phyloP scores from a whole-genome alignment of 2,797 vertebrate species.

The Nothura maculosa region DNA sequence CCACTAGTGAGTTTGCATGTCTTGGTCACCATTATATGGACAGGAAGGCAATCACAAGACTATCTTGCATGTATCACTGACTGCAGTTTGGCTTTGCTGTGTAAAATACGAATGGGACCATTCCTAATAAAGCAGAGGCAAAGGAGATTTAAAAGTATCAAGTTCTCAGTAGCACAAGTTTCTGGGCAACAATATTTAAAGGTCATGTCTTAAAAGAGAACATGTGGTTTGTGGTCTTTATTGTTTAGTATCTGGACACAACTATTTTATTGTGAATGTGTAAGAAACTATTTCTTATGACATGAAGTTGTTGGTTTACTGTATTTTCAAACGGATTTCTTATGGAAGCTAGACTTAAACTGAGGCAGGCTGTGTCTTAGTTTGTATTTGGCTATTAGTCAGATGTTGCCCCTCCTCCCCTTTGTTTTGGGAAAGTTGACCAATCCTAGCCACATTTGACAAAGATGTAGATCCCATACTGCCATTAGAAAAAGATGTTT shows the following conservation, averaged over 20 bases:
- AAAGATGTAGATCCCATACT: background rate
- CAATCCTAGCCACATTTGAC: background rate
- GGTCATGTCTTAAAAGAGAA: background rate
- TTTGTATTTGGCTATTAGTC: accelerated
- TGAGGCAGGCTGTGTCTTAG: background rate
- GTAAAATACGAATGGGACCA: background rate
- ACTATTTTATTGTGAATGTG: background rate
- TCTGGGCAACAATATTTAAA: background rate
- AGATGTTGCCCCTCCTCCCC: background rate
- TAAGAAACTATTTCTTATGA: background rate
- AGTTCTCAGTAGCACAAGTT: background rate
- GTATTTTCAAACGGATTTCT: background rate
- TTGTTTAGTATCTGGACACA: background rate
- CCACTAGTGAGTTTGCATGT: background rate
- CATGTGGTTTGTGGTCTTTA: background rate
- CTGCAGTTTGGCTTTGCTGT: conserved; percentile 27
- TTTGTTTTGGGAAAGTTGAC: background rate
- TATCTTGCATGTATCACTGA: background rate
- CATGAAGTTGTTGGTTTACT: background rate
- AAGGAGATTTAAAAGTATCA: background rate
- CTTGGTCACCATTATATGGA: background rate
- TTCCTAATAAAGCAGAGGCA: background rate
- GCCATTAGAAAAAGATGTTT: background rate
- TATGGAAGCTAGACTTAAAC: background rate
- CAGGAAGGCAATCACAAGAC: conserved; percentile 46